Evolutionary conservation across 2,797 vertebrate genomes (phyloP).

Genomic region (Thripadectes ignobilis): DNA sequence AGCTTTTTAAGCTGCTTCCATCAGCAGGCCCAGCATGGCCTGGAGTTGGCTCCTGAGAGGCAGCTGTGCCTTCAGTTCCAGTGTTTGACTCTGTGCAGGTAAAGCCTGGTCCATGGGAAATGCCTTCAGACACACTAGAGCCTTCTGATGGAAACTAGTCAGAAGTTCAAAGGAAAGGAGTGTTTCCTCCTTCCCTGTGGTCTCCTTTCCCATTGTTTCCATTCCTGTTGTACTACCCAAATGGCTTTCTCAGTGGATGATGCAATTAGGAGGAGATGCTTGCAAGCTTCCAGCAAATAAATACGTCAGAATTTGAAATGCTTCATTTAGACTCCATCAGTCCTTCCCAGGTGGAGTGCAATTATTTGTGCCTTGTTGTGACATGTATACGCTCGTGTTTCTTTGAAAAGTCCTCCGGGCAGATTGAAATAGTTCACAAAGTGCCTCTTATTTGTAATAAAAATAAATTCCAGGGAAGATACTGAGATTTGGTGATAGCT

Average conservation of each 20-base stretch:
- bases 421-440: neutral
- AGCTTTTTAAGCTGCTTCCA: neutral
- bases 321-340: neutral
- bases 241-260: neutral
- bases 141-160: neutral
- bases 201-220: neutral
- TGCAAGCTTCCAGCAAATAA: neutral
- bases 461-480: neutral
- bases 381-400: neutral
- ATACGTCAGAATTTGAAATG: neutral
- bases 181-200: neutral
- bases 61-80: neutral
- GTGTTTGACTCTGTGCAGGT: neutral
- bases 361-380: slow-evolving; percentile 7
- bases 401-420: neutral
- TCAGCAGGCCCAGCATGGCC: neutral
- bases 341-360: neutral
- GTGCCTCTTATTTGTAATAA: neutral
- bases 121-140: neutral
- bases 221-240: neutral
- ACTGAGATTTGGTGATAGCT: neutral
- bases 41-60: neutral
- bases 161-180: slow-evolving; percentile 5
- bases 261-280: slow-evolving; percentile 14
- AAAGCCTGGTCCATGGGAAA: neutral